Conservation (phyloP, 2,113 vertebrate genomes). For the Indicator indicator region DNA sequence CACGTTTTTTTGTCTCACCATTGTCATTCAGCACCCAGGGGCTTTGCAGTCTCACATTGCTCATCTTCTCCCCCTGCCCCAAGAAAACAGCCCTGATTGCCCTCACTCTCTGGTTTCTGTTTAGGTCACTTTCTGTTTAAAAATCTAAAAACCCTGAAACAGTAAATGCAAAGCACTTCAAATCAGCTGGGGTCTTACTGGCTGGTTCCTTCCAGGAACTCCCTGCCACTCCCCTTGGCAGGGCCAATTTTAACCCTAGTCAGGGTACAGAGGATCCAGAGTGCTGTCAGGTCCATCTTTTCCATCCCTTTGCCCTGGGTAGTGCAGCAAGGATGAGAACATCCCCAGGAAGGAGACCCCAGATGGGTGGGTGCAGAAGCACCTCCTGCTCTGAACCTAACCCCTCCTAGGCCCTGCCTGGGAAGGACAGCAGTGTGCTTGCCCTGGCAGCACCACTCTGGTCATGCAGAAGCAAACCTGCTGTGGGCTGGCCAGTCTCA, state of each 20-base stretch:
- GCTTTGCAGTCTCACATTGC: conserved; percentile 54
- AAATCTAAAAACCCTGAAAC: background rate
- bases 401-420: too few relatives aligned
- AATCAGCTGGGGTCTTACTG: background rate
- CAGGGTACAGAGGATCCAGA: background rate
- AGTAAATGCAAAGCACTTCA: background rate
- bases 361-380: too few relatives aligned
- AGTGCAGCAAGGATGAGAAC: background rate
- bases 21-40: conserved; percentile 83
- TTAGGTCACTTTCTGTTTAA: conserved; percentile 41
- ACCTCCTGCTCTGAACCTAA: too few relatives aligned
- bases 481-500: fast-evolving
- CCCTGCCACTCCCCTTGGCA: background rate
- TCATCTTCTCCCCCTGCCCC: background rate
- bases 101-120: conserved; percentile 30
- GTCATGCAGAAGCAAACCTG: background rate
- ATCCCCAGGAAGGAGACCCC: too few relatives aligned
- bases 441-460: too few relatives aligned
- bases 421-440: too few relatives aligned
- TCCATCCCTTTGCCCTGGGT: background rate
- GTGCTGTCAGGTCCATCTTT: background rate
- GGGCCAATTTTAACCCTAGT: background rate
- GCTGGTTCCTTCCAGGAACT: background rate
- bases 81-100: background rate
- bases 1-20: conserved; percentile 75